A percentile compares a stretch with the other conserved stretches of the same genome.
phyloP scores from a whole-genome alignment of 92 coral and sea anemone species.

The Porites lobata region DNA sequence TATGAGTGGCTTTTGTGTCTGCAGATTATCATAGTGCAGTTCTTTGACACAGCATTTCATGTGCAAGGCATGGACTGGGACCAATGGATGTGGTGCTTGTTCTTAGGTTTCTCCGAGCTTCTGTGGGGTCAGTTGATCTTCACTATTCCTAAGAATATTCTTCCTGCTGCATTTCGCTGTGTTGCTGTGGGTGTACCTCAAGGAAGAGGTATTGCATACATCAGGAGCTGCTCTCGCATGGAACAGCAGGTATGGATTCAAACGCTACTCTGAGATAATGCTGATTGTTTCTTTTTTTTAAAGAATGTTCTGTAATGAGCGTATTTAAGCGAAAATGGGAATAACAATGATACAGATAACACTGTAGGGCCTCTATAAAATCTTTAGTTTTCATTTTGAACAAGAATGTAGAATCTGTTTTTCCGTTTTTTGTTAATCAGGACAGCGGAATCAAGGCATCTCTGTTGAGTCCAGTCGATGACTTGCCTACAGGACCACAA shows the following conservation, averaged over 20 bases:
- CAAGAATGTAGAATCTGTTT: neutral
- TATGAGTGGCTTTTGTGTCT: neutral
- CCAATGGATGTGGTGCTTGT: constrained; percentile 92
- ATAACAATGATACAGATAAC: too few species aligned
- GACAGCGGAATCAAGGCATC: constrained; percentile 34
- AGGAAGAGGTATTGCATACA: constrained; percentile 68
- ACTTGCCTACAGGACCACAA: neutral
- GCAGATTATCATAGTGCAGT: constrained; percentile 80
- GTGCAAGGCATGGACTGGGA: constrained; percentile 77
- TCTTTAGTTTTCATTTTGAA: neutral
- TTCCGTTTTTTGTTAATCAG: constrained; percentile 4
- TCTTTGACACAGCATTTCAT: constrained; percentile 83
- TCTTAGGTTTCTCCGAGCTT: constrained; percentile 88
- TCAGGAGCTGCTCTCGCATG: constrained; percentile 77
- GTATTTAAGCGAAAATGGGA: too few species aligned
- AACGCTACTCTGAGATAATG: too few species aligned
- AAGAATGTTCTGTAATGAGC: too few species aligned
- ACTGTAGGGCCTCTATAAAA: too few species aligned
- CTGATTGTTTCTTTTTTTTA: too few species aligned
- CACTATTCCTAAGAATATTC: constrained; percentile 79
- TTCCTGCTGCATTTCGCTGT: constrained; percentile 77
- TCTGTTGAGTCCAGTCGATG: constrained; percentile 36
- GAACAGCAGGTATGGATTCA: constrained; percentile 76
- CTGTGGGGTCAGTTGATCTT: constrained; percentile 90
- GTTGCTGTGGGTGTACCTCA: constrained; percentile 63